Base-by-base conservation (phyloP, 2,888 invertebrate species). In the Patella depressa region DNA sequence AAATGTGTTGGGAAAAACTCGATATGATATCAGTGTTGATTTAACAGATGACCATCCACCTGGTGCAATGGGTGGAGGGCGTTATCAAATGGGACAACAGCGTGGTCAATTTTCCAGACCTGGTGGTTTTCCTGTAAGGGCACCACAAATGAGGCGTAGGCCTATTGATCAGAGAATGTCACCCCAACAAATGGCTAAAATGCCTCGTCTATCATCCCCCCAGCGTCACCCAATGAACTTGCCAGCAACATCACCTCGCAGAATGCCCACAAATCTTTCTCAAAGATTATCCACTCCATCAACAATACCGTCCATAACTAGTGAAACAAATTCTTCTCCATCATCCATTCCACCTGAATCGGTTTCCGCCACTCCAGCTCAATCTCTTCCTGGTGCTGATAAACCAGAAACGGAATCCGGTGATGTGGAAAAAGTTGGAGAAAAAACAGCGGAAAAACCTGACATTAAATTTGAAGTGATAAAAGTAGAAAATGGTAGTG, bases 401-500 rank as follows among this genome's bases (percentile, higher is more conserved):
- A 65, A 65, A 65, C 65, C 65, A 65, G 65, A 65, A 65, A 24
- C 65, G 17, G 65, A 65, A 14, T 65, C 65, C 7, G 14, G 19
- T 9, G 14, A 14, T 65, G 24, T 24, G 19, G 24, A 12, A 15
- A 65, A 11, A 11, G 24, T 24, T 65, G 24, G 19, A 15, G 24
- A 11, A 24, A 24, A 65, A 24, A 65, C 65, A 65, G 24, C 65
- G 24, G 65, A 65, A 24, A 65, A 65, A 65, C 24, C 65, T 65
- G 65, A 65, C 24, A 65, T 65, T 65, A 65, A 65, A 65, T 65
- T 65, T 65, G 65, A 65, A 65, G 65, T 65, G 19, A 65, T 65
- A 24, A 65, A 65, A 65, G 65, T 65, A 65, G 65, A 65, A 65
- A 65, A 65, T 65, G 65, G 65, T 65, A 65, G 65, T 65, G 65